phyloP scores from a whole-genome alignment of 30 jellyfish, hydroid and myxozoan species.

The Catostylus mosaicus region DNA sequence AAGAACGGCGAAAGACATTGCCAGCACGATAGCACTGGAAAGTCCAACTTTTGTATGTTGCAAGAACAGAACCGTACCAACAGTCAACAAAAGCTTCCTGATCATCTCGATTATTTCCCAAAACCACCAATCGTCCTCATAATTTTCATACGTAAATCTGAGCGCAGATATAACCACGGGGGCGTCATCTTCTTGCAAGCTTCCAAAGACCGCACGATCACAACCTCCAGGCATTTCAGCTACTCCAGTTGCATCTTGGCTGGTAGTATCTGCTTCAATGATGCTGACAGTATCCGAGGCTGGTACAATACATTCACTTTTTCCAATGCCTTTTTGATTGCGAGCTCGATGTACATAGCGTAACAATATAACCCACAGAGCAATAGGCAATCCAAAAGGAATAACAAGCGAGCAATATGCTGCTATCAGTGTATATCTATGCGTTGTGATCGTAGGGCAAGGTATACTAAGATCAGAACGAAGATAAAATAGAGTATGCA shows the following conservation, averaged over 20 bases:
- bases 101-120: conserved; percentile 63
- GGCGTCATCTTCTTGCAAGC: background rate
- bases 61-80: conserved; percentile 33
- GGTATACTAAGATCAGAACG: conserved; percentile 42
- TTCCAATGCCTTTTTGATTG: no score
- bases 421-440: background rate
- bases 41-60: conserved; percentile 24
- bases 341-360: background rate
- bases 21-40: conserved; percentile 12
- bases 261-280: background rate
- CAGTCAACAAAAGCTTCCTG: conserved; percentile 46
- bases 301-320: no score
- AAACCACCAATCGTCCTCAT: conserved; percentile 22
- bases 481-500: conserved; percentile 8
- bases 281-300: background rate
- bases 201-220: background rate
- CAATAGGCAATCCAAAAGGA: conserved; percentile 34
- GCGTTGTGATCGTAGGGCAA: conserved; percentile 2
- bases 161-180: conserved; percentile 2
- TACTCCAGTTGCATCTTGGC: background rate
- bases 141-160: conserved; percentile 47
- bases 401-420: conserved; percentile 14
- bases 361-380: conserved; percentile 2
- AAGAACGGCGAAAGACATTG: conserved; percentile 18
- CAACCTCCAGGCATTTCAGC: background rate